A percentile compares a stretch with the other conserved stretches of the same genome.
Conservation (phyloP, 2,888 invertebrate genomes). For the Orthosia gracilis region DNA sequence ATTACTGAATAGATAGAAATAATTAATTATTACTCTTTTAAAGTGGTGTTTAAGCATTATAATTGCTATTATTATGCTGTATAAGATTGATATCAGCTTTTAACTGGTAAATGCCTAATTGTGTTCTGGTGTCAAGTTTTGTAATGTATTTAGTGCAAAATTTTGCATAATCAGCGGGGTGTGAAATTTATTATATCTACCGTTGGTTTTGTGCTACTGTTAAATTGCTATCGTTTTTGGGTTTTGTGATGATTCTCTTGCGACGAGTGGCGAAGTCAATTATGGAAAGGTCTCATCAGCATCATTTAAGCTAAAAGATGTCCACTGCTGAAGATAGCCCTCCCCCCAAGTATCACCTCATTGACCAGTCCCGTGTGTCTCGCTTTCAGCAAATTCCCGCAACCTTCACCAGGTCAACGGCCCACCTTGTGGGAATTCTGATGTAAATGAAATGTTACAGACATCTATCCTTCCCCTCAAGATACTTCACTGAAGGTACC, state of each 20-base stretch:
- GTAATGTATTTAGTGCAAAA: slow-evolving; percentile 65
- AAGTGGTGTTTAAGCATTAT: slow-evolving; percentile 64
- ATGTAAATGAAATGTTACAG: too few species aligned
- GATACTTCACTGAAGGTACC: too few species aligned
- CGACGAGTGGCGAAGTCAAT: not conserved
- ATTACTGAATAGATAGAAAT: slow-evolving; percentile 39
- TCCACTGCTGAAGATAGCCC: too few species aligned
- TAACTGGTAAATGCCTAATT: slow-evolving; percentile 71
- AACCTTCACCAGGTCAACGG: too few species aligned
- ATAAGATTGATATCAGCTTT: slow-evolving; percentile 76
- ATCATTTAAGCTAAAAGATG: too few species aligned
- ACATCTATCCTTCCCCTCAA: too few species aligned
- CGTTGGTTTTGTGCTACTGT: slow-evolving; percentile 24
- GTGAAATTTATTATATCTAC: slow-evolving; percentile 67
- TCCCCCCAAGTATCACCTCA: too few species aligned
- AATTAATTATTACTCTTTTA: slow-evolving; percentile 46
- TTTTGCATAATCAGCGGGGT: slow-evolving; percentile 78
- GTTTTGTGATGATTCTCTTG: not conserved
- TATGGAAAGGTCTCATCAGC: too few species aligned
- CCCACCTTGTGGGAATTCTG: too few species aligned
- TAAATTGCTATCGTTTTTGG: not conserved
- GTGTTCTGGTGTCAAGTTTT: slow-evolving; percentile 69
- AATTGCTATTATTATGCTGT: slow-evolving; percentile 71
- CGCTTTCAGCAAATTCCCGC: too few species aligned
- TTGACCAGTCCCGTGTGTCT: too few species aligned